Conservation (phyloP, 1,140 invertebrate species). For the Formica exsecta region DNA sequence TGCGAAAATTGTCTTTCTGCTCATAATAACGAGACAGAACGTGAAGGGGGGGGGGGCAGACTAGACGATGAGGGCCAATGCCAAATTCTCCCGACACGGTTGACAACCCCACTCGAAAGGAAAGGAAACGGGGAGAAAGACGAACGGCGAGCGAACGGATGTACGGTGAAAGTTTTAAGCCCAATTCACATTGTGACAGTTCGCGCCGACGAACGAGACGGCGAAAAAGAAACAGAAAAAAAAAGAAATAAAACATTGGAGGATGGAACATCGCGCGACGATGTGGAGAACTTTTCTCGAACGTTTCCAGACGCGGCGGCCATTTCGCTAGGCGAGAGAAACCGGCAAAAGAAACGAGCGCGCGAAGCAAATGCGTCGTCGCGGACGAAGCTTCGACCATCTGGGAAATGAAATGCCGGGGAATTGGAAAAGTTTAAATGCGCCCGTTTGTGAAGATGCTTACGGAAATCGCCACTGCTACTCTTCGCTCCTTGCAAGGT, state of each 20-base stretch:
- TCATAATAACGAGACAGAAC: conserved; percentile 39
- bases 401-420: conserved; percentile 75
- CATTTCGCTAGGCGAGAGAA: neutral
- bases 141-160: conserved; percentile 23
- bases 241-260: neutral
- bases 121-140: conserved; percentile 19
- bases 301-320: conserved; percentile 31
- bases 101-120: conserved; percentile 77
- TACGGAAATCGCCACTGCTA: conserved; percentile 68
- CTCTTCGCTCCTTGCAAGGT: neutral
- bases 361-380: conserved; percentile 38
- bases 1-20: neutral
- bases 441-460: conserved; percentile 64
- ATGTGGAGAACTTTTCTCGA: conserved; percentile 45
- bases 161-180: conserved; percentile 66
- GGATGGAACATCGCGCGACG: neutral
- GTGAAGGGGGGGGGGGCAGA: conserved; percentile 49
- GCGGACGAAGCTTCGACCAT: conserved; percentile 66
- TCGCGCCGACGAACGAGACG: conserved; percentile 25
- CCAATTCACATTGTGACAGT: conserved; percentile 57
- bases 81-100: conserved; percentile 77
- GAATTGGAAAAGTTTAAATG: conserved; percentile 79
- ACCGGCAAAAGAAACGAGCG: conserved; percentile 9
- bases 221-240: neutral
- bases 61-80: conserved; percentile 72